Evolutionary conservation across 2,888 invertebrate genomes (phyloP), one percentile per base, ranked within the genome.

Genomic region (Caenorhabditis sp.): DNA sequence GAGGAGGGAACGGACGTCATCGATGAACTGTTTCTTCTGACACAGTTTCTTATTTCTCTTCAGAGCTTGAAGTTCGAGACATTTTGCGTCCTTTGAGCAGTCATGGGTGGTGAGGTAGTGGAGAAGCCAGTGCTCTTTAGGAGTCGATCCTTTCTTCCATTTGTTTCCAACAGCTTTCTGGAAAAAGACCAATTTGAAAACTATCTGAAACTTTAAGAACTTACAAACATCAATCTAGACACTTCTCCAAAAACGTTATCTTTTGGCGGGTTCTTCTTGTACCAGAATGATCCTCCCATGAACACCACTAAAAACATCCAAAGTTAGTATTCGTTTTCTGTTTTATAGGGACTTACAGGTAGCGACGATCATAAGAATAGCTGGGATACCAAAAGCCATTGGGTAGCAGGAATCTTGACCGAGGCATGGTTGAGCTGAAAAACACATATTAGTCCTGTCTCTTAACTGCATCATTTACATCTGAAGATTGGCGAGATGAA

Each of bases 361-460:
- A 0, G 97, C 95, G 8, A 95, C 80, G 28, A 96, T 92, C 97
- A 97, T 97, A 0, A 97, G 94, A 58, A 95, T 89, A 0, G 96
- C 96, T 0, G 97, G 97, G 4, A 97, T 94, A 0, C 96, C 96
- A 92, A 97, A 98, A 0, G 97, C 97, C 83, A 95, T 92, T 0
- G 95, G 95, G 92, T 94, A 97, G 91, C 96, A 97, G 84, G 94
- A 95, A 74, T 93, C 94, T 58, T 95, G 89, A 20, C 88, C 88
- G 60, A 89, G 79, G 53, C 90, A 90, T 47, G 88, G 87, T 58
- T 80, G 80, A 35, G 85, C 89, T 89, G 60, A 70, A 87, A n/a
- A n/a, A n/a, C n/a, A n/a, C n/a, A n/a, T n/a, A n/a, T n/a, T n/a
- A n/a, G n/a, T n/a, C n/a, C 22, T 28, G 32, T 32, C 4, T 11